Percentiles rank a stretch among this genome's conserved stretches.
Evolutionary conservation across 2,113 vertebrate genomes (phyloP).

Genomic region (Albula goreensis): DNA sequence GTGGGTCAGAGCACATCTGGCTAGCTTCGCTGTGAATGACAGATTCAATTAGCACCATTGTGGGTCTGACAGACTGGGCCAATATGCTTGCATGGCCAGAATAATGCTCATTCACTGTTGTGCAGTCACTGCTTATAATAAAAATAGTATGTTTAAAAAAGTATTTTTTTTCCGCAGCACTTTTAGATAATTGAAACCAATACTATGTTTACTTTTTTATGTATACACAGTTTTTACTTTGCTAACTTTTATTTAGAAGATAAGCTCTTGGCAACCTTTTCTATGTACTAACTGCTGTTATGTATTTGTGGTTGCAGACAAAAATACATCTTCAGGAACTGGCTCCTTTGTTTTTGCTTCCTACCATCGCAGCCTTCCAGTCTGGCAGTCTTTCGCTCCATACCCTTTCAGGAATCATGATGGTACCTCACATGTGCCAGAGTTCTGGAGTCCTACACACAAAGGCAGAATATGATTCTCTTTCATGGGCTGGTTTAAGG

Average conservation of each 20-base stretch:
- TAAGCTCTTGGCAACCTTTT: neutral
- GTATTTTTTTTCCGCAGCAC: neutral
- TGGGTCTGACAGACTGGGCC: neutral
- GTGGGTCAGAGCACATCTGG: neutral
- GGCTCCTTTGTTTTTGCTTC: neutral
- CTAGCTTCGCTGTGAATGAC: neutral
- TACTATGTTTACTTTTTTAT: neutral
- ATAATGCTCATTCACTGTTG: neutral
- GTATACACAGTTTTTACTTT: too few relatives aligned
- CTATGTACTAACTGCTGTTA: neutral
- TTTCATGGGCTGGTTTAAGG: too few relatives aligned
- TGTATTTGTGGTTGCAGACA: neutral
- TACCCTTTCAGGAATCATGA: neutral
- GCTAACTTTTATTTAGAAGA: neutral
- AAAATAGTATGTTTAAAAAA: neutral
- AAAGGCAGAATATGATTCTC: neutral
- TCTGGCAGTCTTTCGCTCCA: too few relatives aligned
- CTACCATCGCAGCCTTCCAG: too few relatives aligned
- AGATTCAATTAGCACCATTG: neutral
- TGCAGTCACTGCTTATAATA: neutral
- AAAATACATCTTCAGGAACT: neutral
- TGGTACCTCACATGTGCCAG: neutral
- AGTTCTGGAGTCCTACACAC: neutral
- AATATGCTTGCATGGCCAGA: neutral
- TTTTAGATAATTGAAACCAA: too few relatives aligned